Evolutionary conservation across 2,113 vertebrate genomes (phyloP).

Genomic region (Odobenus rosmarus): DNA sequence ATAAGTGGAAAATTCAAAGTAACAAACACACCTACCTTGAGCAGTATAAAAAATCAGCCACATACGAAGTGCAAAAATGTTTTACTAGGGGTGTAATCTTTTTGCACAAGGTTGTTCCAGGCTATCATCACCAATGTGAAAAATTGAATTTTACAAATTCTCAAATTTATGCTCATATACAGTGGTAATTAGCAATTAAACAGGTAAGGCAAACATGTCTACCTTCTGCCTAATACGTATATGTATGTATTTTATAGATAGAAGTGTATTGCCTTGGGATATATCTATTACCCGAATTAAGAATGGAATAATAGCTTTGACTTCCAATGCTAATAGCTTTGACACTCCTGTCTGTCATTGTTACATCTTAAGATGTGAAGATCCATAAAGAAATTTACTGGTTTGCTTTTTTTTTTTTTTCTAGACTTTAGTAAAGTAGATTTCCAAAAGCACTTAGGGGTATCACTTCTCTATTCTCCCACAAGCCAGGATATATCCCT

Average conservation of each 20-base stretch:
- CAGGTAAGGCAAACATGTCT: background rate
- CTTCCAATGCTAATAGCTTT: background rate
- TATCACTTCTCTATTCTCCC: background rate
- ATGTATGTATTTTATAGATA: background rate
- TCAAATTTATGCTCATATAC: background rate
- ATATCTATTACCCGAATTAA: background rate
- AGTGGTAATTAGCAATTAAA: conserved; percentile 28
- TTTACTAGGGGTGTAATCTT: background rate
- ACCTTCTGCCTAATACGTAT: background rate
- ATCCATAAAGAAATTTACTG: background rate
- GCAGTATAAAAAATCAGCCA: background rate
- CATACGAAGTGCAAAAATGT: background rate
- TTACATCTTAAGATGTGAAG: background rate
- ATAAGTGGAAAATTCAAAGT: background rate
- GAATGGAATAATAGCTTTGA: background rate
- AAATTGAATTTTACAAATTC: background rate
- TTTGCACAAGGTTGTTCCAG: background rate
- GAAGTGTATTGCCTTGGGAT: background rate
- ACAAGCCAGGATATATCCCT: background rate
- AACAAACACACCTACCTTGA: background rate
- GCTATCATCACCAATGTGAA: background rate
- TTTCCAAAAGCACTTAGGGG: background rate
- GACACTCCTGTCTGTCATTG: background rate
- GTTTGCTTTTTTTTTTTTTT: background rate
- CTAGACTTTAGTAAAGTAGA: background rate